Percentiles rank a stretch among this genome's conserved stretches.
These are phyloP conservation scores for Gracilinanus agilis DNA, from an alignment of 2,113 vertebrate species.

Conservation along the genomic window DNA sequence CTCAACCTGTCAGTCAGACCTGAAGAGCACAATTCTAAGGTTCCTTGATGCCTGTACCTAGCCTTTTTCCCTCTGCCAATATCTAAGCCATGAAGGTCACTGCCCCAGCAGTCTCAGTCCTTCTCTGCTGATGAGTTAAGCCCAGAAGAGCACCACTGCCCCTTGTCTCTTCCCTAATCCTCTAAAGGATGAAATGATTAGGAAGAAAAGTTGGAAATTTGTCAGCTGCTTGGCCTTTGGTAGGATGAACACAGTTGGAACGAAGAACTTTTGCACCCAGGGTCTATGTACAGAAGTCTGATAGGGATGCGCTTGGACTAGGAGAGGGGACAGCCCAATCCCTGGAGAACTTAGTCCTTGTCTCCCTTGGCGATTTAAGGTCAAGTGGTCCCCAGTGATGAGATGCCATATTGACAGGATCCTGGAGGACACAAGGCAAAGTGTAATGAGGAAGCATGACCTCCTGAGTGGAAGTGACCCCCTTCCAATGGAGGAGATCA, in stretches of 20 bases:
- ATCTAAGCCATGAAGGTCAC: neutral
- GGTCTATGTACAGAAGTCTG: neutral
- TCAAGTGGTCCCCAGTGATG: neutral
- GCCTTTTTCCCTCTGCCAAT: neutral
- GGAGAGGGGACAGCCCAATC: neutral
- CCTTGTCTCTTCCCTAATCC: neutral
- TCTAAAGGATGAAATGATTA: neutral
- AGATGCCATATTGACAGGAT: neutral
- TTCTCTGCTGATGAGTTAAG: neutral
- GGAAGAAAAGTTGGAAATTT: neutral
- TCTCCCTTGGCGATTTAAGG: neutral
- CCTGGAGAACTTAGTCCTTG: neutral
- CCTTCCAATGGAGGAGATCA: neutral
- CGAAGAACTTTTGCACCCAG: neutral
- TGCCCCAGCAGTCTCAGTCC: neutral
- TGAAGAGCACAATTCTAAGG: neutral
- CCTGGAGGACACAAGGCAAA: neutral
- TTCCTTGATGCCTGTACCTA: neutral
- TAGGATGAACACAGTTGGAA: neutral
- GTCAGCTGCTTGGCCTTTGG: neutral
- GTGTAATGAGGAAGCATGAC: neutral
- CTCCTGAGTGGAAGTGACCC: neutral
- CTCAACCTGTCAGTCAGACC: neutral
- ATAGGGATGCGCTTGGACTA: neutral
- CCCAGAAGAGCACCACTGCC: neutral